Percentiles rank a stretch among this genome's conserved stretches.
Conservation (phyloP, 1,140 invertebrate genomes). For the Physella acuta region DNA sequence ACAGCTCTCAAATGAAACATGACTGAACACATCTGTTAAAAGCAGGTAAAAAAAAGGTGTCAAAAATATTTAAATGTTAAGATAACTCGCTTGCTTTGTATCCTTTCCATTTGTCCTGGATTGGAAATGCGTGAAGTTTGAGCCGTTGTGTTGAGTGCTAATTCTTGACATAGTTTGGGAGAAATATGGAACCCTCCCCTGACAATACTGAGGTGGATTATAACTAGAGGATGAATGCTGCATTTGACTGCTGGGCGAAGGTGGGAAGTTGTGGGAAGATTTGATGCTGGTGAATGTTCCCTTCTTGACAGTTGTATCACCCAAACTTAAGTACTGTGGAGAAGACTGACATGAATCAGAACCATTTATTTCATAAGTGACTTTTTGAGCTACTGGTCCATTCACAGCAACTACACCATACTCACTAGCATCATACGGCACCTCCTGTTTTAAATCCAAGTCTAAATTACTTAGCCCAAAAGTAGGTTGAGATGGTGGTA, state of each 20-base stretch:
- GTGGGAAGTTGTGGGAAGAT: neutral
- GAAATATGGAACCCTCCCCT: neutral
- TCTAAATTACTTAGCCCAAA: neutral
- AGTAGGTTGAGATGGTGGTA: neutral
- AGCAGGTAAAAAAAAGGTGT: no score
- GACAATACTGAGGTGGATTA: neutral
- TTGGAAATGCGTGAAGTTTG: neutral
- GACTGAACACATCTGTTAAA: no score
- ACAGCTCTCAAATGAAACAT: no score
- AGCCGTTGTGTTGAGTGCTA: neutral
- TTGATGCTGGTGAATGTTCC: neutral
- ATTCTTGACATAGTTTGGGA: neutral
- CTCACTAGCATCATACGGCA: neutral
- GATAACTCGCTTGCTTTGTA: neutral
- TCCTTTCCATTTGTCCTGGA: slow-evolving; percentile 2
- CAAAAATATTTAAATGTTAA: neutral
- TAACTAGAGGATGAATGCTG: slow-evolving; percentile 8
- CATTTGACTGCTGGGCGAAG: neutral
- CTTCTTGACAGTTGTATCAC: neutral
- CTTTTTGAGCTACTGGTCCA: slow-evolving; percentile 18
- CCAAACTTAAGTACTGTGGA: slow-evolving; percentile 19
- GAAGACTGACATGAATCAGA: neutral
- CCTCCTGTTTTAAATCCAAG: slow-evolving; percentile 7
- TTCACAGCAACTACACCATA: slow-evolving; percentile 5
- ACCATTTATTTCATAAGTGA: neutral